A percentile compares a stretch with the other conserved stretches of the same genome.
Evolutionary conservation across 2,797 vertebrate genomes (phyloP).

Genomic region (Iguana delicatissima): DNA sequence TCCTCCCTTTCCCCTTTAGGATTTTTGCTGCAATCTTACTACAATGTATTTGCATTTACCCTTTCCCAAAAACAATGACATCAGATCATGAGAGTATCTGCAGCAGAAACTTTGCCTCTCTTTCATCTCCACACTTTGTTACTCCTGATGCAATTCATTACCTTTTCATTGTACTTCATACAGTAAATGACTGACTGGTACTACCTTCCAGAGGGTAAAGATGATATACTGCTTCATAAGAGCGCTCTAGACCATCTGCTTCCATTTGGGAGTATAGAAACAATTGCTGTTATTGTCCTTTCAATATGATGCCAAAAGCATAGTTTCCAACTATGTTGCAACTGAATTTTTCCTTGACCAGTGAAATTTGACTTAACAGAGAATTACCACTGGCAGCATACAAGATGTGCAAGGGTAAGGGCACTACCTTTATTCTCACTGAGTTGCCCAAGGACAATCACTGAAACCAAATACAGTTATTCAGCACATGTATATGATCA

Average conservation of each 20-base stretch:
- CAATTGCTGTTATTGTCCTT: background rate
- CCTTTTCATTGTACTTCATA: background rate
- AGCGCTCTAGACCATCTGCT: background rate
- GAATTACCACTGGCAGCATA: background rate
- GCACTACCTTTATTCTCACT: background rate
- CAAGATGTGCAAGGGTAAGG: background rate
- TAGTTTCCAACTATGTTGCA: background rate
- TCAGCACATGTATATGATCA: background rate
- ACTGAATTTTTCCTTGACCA: conserved; percentile 1
- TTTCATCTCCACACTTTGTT: background rate
- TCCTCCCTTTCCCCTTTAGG: conserved; percentile 24
- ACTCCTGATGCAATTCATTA: background rate
- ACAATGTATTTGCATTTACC: conserved; percentile 3
- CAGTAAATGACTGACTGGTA: background rate
- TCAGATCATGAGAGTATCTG: background rate
- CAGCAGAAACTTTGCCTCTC: background rate
- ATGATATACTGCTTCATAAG: background rate
- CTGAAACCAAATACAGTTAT: background rate
- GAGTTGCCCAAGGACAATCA: background rate
- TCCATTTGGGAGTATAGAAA: background rate
- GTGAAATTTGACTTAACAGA: background rate
- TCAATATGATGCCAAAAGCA: background rate
- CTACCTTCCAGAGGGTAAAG: background rate
- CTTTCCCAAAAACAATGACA: background rate
- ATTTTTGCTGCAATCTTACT: conserved; percentile 48